Evolutionary conservation across 2,888 invertebrate genomes (phyloP), one percentile per base, ranked within the genome.

Genomic region (Mallateleia sp.): DNA sequence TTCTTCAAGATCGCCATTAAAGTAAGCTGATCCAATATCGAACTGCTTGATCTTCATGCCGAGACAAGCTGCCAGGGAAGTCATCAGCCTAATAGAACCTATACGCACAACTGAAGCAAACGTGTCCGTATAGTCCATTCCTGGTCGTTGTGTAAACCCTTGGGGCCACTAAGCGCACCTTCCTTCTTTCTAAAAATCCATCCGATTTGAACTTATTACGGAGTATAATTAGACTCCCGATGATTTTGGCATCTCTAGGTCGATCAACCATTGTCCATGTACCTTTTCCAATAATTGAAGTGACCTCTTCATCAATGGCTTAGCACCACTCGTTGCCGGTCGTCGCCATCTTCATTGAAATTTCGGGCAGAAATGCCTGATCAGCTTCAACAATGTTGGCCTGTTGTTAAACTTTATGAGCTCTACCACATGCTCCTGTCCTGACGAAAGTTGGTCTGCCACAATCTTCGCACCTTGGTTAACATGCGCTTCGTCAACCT

Each of bases 1-100:
- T 22, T 80, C 71, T 15, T 71, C 52, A 1, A 80, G 32, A 1
- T 60, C 38, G 9, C 90, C 90, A 69, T 90, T 90, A 11, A 91
- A 52, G 42, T 88, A 91, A 11, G 90, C 88, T 11, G 88, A 88
- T 1, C 78, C 74, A 8, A 90, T 72, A 42, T 90, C 89, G 20
- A 89, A 74, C 18, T 91, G 90, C 22, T 77, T 18, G 1, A 91
- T 82, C 18, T 66, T 45, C 82, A 91, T 79, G 8, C 50, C 80
- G n/a, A 50, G 45, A 24, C 75, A 52, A 25, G 79, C 88, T 11
- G 88, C 88, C 22, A 90, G 25, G 0, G 87, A 50, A 18, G 81
- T 62, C 20, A 89, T 15, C 22, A 87, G 47, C 3, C 79, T 28
- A 25, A 79, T 52, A 1, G 84, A 79, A 54, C 74, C 24, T 20